Conservation (phyloP, 2,797 vertebrate species). For the Syngnathus rostellatus region DNA sequence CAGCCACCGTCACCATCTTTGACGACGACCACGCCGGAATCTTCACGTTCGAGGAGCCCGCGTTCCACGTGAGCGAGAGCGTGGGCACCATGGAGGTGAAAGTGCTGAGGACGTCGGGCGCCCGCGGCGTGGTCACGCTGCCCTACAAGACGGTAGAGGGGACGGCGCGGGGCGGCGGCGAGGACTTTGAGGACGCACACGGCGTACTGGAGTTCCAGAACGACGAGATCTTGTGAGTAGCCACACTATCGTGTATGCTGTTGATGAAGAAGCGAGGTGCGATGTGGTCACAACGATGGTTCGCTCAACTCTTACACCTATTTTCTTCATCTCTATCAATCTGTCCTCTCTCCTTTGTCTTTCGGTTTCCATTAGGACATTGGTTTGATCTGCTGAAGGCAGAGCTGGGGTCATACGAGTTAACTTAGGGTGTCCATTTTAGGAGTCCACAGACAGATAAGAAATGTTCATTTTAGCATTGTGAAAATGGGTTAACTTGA, state of each 20-base stretch:
- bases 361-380: not conserved
- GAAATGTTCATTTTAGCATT: no score
- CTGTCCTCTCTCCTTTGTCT: slow-evolving; percentile 1
- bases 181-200: slow-evolving; percentile 92
- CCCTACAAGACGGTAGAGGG: slow-evolving; percentile 97
- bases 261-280: slow-evolving; percentile 24
- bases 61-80: slow-evolving; percentile 90
- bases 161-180: slow-evolving; percentile 85
- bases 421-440: not conserved
- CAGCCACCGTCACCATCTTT: slow-evolving; percentile 94
- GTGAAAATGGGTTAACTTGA: no score
- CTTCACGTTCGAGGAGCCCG: slow-evolving; percentile 94
- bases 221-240: slow-evolving; percentile 97
- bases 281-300: slow-evolving; percentile 36
- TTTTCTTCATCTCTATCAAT: slow-evolving; percentile 20
- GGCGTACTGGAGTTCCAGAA: slow-evolving; percentile 97
- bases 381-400: not conserved
- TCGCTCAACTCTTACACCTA: slow-evolving; percentile 14
- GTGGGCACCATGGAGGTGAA: slow-evolving; percentile 96
- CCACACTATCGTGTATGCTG: slow-evolving; percentile 2
- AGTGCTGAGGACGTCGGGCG: slow-evolving; percentile 92
- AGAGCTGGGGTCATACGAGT: not conserved
- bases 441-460: no score
- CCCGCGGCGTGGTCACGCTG: slow-evolving; percentile 87
- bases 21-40: slow-evolving; percentile 98